Base-by-base conservation (phyloP, 2,888 invertebrate species). In the Plusia festucae region DNA sequence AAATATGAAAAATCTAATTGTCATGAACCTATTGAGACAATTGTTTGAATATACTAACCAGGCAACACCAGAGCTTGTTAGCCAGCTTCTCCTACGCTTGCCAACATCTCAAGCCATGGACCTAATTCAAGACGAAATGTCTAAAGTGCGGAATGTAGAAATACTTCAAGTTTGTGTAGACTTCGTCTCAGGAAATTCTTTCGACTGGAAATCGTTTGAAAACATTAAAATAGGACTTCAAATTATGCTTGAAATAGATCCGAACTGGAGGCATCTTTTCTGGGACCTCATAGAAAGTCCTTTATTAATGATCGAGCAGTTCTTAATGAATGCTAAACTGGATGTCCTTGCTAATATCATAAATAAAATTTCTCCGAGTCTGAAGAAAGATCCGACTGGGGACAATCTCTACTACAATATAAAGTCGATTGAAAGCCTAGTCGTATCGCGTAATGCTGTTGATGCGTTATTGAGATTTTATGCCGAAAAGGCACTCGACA, bases 251-350 rank as follows among this genome's bases (percentile, higher is more conserved):
- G 95, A 96, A 80, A 94, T 97, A 60, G 95, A 96, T 7, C 62
- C 82, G 0, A 92, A 91, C 53, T 96, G 97, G 84, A 95, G 96
- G 60, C 90, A 93, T 18, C 91, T 96, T 44, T 96, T 97, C 68
- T 96, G 97, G 95, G 95, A 96, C 74, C 87, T 97, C 22, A 95
- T 97, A 20, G 96, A 96, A 54, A 96, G 96, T 73, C 99, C 99
- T 0, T 86, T 97, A 49, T 90, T 97, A 4, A 97, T 99, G 83
- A 93, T 98, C 9, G 99, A 99, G 85, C 98, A 98, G 86, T 95
- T 98, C 60, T 88, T 99, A 13, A 98, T 99, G 98, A 98, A 98
- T 85, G 97, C 97, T 0, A 97, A 97, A 85, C 93, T 98, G 58
- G 97, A 97, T 78, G 93, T 95, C 58, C 90, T 98, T 8, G 93